phyloP scores from a whole-genome alignment of 2,888 invertebrate genomes.

The Tinea trinotella region DNA sequence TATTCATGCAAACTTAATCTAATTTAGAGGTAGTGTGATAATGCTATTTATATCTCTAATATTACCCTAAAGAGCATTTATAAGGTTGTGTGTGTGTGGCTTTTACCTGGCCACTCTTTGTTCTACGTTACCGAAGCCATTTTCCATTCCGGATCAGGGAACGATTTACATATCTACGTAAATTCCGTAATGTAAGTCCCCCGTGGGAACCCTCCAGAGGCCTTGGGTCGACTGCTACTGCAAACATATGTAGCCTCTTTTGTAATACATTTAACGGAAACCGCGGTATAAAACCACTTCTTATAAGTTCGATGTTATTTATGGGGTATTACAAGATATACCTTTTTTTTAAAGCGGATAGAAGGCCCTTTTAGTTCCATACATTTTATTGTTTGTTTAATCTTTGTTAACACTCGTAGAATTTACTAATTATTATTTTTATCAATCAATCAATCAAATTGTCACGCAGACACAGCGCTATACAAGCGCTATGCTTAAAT shows the following conservation, averaged over 20 bases:
- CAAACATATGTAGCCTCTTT: slow-evolving; percentile 12
- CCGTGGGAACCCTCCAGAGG: slow-evolving; percentile 13
- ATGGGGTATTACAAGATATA: too few relatives aligned
- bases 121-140: slow-evolving; percentile 19
- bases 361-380: too few relatives aligned
- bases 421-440: too few relatives aligned
- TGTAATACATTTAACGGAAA: slow-evolving; percentile 7
- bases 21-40: neutral
- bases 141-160: slow-evolving; percentile 10
- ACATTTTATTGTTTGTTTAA: too few relatives aligned
- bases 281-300: slow-evolving; percentile 1
- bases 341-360: too few relatives aligned
- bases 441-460: too few relatives aligned
- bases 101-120: slow-evolving; percentile 18
- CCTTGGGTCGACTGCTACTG: slow-evolving; percentile 12
- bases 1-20: too few relatives aligned
- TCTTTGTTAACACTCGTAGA: too few relatives aligned
- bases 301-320: neutral
- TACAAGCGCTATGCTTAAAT: too few relatives aligned
- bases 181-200: slow-evolving; percentile 18
- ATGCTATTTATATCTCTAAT: neutral
- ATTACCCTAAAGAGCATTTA: neutral
- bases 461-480: too few relatives aligned
- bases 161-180: slow-evolving; percentile 21
- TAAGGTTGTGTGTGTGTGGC: neutral